These are phyloP conservation scores for Sycobia sp. DNA, from an alignment of 1,140 invertebrate genomes.

Conservation along the genomic window DNA sequence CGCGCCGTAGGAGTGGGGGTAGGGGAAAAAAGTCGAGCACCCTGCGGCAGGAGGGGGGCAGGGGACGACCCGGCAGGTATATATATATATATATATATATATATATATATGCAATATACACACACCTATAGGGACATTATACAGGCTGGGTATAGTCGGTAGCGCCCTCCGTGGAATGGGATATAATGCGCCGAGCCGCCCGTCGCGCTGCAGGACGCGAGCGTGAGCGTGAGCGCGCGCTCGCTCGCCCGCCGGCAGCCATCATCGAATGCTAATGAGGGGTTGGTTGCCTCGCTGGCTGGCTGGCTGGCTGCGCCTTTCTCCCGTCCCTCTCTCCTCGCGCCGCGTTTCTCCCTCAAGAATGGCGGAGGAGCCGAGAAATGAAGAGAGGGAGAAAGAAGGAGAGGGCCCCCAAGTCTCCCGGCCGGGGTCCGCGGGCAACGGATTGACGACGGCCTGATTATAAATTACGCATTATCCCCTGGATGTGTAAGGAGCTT, in stretches of 20 bases:
- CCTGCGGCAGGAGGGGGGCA: background rate
- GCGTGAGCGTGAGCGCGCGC: too few species aligned
- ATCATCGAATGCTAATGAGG: slow-evolving; percentile 65
- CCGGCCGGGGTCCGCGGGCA: slow-evolving; percentile 31
- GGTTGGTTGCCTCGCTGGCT: slow-evolving; percentile 47
- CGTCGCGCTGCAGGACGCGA: slow-evolving; percentile 57
- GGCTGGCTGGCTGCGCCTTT: slow-evolving; percentile 30
- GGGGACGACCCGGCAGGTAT: too few species aligned
- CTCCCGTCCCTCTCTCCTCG: slow-evolving; percentile 31
- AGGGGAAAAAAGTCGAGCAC: background rate
- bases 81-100: too few species aligned
- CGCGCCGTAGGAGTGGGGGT: too few species aligned
- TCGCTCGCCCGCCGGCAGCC: slow-evolving; percentile 50
- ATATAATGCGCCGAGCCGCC: too few species aligned
- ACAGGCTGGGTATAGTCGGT: too few species aligned
- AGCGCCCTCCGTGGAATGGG: slow-evolving; percentile 45
- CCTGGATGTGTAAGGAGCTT: slow-evolving; percentile 8
- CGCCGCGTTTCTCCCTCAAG: too few species aligned
- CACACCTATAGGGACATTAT: too few species aligned
- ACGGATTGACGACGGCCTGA: slow-evolving; percentile 53
- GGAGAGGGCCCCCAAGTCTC: slow-evolving; percentile 9
- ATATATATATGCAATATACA: too few species aligned
- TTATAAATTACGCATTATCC: slow-evolving; percentile 65
- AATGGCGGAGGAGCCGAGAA: too few species aligned
- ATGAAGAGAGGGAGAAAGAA: slow-evolving; percentile 35